phyloP scores from a whole-genome alignment of 2,113 vertebrate species.

The Microtus oregoni region DNA sequence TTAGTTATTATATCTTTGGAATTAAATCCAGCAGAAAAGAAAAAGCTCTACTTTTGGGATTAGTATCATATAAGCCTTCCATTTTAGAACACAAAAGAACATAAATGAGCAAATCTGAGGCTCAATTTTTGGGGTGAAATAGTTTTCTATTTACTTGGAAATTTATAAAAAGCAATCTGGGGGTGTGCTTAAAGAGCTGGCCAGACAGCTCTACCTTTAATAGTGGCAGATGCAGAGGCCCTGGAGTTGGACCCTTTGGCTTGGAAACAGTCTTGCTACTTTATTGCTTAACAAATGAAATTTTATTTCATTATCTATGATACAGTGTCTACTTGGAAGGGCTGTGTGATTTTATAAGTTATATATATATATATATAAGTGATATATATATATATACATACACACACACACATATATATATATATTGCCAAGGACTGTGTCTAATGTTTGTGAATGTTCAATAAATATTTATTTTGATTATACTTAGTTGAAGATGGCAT shows the following conservation, averaged over 20 bases:
- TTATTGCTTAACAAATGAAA: conserved; percentile 1
- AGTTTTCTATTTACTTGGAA: conserved; percentile 27
- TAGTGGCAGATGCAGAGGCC: background rate
- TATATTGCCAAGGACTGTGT: background rate
- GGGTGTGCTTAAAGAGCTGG: background rate
- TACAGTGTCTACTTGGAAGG: background rate
- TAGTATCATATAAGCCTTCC: conserved; percentile 48
- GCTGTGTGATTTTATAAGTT: background rate
- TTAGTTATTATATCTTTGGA: conserved; percentile 69
- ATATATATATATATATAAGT: background rate
- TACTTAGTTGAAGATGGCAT: background rate
- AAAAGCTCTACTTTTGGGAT: conserved; percentile 51
- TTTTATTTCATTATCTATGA: conserved; percentile 36
- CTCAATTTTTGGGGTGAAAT: conserved; percentile 2
- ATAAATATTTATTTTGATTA: conserved; percentile 57
- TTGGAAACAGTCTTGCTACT: background rate
- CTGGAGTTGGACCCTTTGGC: background rate
- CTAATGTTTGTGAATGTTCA: conserved; percentile 23
- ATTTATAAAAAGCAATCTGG: background rate
- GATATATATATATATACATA: background rate
- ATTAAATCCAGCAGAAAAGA: conserved; percentile 64
- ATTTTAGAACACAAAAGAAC: conserved; percentile 45
- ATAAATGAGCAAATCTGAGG: background rate
- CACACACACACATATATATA: background rate
- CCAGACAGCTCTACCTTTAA: background rate